Percentiles rank a stretch among this genome's conserved stretches.
Conservation (phyloP, 2,888 invertebrate species). For the Amaurobius ferox region DNA sequence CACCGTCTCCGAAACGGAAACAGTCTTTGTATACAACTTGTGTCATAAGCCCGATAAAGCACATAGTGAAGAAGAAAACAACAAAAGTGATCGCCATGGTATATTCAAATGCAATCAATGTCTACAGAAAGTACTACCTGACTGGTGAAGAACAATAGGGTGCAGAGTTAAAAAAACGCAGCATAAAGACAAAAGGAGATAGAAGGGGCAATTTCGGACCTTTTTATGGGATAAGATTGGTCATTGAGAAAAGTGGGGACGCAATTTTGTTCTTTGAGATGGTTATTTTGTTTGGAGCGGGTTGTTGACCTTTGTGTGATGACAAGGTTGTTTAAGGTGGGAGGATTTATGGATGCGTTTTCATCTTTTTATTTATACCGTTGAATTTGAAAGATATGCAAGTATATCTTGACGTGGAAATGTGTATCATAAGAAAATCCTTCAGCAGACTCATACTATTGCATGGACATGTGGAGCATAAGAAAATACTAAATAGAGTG, state of each 20-base stretch:
- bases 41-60: background rate
- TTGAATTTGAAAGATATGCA: too few relatives aligned
- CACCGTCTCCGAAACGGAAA: background rate
- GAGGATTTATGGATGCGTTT: background rate
- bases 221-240: conserved; percentile 62
- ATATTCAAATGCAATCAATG: conserved; percentile 57
- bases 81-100: background rate
- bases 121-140: conserved; percentile 47
- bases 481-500: too few relatives aligned
- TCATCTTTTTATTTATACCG: background rate
- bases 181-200: conserved; percentile 17
- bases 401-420: too few relatives aligned
- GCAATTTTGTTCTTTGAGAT: conserved; percentile 48
- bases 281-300: conserved; percentile 53
- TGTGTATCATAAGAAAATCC: too few relatives aligned
- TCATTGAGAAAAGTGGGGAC: conserved; percentile 44
- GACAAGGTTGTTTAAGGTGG: conserved; percentile 48
- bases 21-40: background rate
- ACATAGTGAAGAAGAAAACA: background rate
- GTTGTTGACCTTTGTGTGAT: conserved; percentile 53
- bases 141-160: conserved; percentile 65
- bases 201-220: conserved; percentile 55
- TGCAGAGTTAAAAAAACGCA: conserved; percentile 25
- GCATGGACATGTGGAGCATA: too few relatives aligned
- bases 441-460: too few relatives aligned